phyloP scores from a whole-genome alignment of 2,113 vertebrate species.

The Barbus barbus region DNA sequence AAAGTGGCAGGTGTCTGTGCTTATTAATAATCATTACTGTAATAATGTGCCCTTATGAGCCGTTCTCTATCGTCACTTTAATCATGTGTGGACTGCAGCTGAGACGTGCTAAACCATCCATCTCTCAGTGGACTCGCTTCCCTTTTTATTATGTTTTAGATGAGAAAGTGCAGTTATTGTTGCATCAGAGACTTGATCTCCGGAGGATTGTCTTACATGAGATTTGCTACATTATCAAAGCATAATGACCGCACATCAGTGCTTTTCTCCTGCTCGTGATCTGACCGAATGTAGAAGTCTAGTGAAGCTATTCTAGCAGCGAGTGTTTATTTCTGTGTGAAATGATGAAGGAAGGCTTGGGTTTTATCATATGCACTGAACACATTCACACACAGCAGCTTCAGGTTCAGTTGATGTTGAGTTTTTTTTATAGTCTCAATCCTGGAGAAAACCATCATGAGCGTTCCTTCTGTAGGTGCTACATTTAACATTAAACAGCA shows the following conservation, averaged over 20 bases:
- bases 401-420: neutral
- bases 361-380: neutral
- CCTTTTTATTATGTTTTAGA: neutral
- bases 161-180: constrained; percentile 6
- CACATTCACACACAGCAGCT: neutral
- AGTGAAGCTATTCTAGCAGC: neutral
- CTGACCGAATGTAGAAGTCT: neutral
- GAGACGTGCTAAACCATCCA: neutral
- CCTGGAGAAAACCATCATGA: neutral
- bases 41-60: neutral
- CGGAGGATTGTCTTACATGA: neutral
- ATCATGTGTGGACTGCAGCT: no score
- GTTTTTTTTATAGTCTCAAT: neutral
- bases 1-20: neutral
- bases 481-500: neutral
- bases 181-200: neutral
- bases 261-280: neutral
- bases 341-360: neutral
- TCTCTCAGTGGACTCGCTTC: neutral
- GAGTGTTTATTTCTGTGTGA: no score
- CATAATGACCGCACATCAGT: neutral
- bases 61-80: neutral
- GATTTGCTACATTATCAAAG: no score
- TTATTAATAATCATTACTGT: neutral
- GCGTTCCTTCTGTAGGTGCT: neutral